Evolutionary conservation across 1,140 invertebrate genomes (phyloP).

Genomic region (Manduca sexta): DNA sequence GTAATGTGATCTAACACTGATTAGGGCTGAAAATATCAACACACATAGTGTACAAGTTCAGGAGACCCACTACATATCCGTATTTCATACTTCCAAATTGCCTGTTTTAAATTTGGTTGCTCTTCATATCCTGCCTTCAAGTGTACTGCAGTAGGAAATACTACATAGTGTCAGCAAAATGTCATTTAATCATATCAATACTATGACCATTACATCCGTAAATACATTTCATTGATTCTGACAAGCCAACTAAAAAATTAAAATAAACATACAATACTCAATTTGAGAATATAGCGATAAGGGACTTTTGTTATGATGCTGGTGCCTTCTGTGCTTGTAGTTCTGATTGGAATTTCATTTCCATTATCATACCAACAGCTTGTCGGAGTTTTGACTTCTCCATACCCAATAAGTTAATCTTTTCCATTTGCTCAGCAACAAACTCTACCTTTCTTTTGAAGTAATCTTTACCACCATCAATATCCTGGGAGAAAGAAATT

Average conservation of each 20-base stretch:
- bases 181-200: no score
- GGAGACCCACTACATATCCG: no score
- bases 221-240: not conserved
- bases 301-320: conserved; percentile 42
- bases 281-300: not conserved
- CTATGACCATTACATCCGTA: no score
- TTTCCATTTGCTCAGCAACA: conserved; percentile 95
- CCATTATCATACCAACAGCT: conserved; percentile 81
- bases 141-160: no score
- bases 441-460: conserved; percentile 93
- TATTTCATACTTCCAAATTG: no score
- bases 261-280: not conserved
- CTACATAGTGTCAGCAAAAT: no score
- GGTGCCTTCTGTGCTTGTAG: conserved; percentile 47
- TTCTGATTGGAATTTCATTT: conserved; percentile 76
- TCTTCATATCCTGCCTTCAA: no score
- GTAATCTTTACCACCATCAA: conserved; percentile 89
- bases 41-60: no score
- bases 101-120: no score
- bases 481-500: conserved; percentile 73
- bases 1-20: no score
- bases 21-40: no score
- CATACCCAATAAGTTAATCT: conserved; percentile 87
- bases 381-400: conserved; percentile 92
- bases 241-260: not conserved